Base-by-base conservation (phyloP, 2,113 vertebrate genomes). In the Reinhardtius hippoglossoides region DNA sequence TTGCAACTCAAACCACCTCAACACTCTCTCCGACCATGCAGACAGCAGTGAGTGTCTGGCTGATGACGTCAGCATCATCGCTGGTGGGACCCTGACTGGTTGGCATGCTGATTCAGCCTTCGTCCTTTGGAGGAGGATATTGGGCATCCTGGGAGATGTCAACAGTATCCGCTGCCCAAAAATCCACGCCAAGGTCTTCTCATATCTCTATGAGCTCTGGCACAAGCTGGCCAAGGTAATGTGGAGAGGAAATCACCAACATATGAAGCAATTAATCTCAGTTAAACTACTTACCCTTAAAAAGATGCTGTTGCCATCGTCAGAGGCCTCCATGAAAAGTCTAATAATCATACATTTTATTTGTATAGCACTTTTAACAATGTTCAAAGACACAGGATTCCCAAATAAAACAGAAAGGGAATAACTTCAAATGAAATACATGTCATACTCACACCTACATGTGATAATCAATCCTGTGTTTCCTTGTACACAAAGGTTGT, bases 41-140 rank as follows among this genome's bases (percentile, higher is more conserved):
- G 98, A 99, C 71, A 98, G 97, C 57, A 97, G 95, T 0, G 97
- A 99, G 74, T 98, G 95, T 90, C 95, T 99, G 58, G 94, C 96
- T 13, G 97, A 99, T 20, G 97, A 99, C 85, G 95, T 96, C 88
- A 99, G 98, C 88, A 97, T 99, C 80, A 98, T 99, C 71, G 97
- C 98, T 31, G 97, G 98, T 50, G 98, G 98, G 64, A 98, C 94
- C 78, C 95, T 99, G 54, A 94, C 95, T 0, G 98, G 98, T 18
- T 99, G 98, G 98, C 97, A 97, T 74, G 94, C 98, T 1, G 98
- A 99, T 87, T 99, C 97, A 14, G 97, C 98, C 2, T 96, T 98
- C 6, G 98, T 99, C 24, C 79, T 99, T 1, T 99, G 98, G 98
- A 95, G 98, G 86, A 96, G 98, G 83, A 95, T 97, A 84, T 86